Evolutionary conservation across 1,140 invertebrate species (phyloP).

Genomic region (Ceratosolen fusciceps): DNA sequence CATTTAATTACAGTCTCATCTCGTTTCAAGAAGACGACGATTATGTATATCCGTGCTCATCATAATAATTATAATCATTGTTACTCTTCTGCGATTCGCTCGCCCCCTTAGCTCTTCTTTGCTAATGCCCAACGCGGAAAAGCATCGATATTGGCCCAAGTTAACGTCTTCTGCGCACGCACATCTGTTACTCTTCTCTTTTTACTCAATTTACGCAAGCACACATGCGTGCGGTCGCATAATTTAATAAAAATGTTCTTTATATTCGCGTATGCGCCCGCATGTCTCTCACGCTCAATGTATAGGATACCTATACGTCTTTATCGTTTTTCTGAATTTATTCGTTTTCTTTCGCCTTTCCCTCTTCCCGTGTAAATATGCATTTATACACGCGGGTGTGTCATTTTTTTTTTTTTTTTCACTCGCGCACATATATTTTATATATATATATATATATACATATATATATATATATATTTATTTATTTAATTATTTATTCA

Average conservation of each 20-base stretch:
- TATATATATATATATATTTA: slow-evolving; percentile 14
- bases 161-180: slow-evolving; percentile 9
- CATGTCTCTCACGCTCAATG: background rate
- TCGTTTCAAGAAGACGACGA: slow-evolving; percentile 37
- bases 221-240: background rate
- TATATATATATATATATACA: slow-evolving; percentile 26
- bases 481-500: too few relatives aligned
- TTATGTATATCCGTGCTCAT: slow-evolving; percentile 28
- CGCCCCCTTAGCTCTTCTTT: background rate
- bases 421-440: too few relatives aligned
- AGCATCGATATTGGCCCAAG: slow-evolving; percentile 34
- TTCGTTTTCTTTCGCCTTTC: background rate
- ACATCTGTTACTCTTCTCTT: too few relatives aligned
- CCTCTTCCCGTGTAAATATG: background rate
- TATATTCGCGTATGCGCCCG: background rate
- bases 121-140: slow-evolving; percentile 43
- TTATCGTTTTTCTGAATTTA: slow-evolving; percentile 4
- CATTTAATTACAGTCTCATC: slow-evolving; percentile 47
- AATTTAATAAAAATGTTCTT: background rate
- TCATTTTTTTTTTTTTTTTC: too few relatives aligned
- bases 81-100: background rate
- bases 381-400: background rate
- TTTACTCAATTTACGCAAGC: background rate
- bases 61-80: slow-evolving; percentile 9
- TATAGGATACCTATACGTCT: slow-evolving; percentile 7